phyloP scores from a whole-genome alignment of 2,797 vertebrate species.

The Poeciliopsis infans region DNA sequence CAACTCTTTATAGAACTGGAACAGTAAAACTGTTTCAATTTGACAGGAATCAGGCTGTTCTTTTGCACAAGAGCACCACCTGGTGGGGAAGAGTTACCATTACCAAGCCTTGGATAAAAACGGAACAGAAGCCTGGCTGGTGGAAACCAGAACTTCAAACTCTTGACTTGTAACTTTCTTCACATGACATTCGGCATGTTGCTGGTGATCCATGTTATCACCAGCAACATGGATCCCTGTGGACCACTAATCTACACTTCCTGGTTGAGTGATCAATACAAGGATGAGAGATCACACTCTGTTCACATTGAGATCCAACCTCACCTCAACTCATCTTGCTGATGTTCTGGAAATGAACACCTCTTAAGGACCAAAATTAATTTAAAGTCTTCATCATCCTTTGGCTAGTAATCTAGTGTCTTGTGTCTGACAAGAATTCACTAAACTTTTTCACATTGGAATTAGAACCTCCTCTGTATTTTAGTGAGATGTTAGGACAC shows the following conservation, averaged over 20 bases:
- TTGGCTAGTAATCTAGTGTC: not conserved
- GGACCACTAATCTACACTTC: constrained; percentile 3
- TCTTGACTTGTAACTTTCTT: constrained; percentile 15
- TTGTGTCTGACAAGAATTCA: not conserved
- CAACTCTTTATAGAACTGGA: not conserved
- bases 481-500: not conserved
- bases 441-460: not conserved
- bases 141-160: not conserved
- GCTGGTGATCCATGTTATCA: not conserved
- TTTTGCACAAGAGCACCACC: constrained; percentile 18
- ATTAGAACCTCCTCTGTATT: not conserved
- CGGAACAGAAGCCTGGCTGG: not conserved
- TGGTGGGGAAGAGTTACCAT: constrained; percentile 15
- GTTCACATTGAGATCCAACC: not conserved
- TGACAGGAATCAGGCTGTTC: not conserved
- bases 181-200: constrained; percentile 15
- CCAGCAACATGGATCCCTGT: constrained; percentile 6
- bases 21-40: not conserved
- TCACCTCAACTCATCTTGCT: not conserved
- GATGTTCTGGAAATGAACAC: not conserved
- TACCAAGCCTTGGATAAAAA: not conserved
- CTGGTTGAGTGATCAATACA: not conserved
- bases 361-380: not conserved
- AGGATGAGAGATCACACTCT: not conserved
- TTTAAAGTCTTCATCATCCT: not conserved